phyloP scores from a whole-genome alignment of 2,113 vertebrate genomes.

The Regulus satrapa region DNA sequence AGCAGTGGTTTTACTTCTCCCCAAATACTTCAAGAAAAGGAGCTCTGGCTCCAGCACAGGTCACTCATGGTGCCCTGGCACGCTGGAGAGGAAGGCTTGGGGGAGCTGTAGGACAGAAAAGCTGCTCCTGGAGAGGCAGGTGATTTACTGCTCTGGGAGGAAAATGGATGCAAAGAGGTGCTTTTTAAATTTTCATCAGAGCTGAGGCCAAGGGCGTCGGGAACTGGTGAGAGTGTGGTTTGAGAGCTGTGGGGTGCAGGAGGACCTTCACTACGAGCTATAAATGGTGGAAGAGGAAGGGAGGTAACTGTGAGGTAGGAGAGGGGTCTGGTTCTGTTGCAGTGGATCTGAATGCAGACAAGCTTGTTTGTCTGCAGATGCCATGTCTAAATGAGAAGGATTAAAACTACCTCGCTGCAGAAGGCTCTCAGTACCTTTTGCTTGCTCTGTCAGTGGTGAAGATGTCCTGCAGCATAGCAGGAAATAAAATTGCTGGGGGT shows the following conservation, averaged over 20 bases:
- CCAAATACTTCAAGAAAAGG: not conserved
- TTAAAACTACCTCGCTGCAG: not conserved
- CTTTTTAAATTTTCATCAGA: not conserved
- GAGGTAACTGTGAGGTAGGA: not conserved
- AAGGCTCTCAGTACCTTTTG: not conserved
- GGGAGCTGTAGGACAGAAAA: not conserved
- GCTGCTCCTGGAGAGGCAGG: not conserved
- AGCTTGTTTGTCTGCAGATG: not conserved
- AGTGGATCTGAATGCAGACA: not conserved
- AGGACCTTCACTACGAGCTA: not conserved
- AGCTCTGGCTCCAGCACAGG: not conserved
- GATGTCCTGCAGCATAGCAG: not conserved
- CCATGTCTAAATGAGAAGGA: not conserved
- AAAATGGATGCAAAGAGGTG: not conserved
- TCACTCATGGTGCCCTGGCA: rapidly evolving
- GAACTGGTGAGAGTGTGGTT: not conserved
- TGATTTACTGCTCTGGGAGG: not conserved
- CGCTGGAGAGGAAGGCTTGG: not conserved
- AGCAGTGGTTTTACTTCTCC: not conserved
- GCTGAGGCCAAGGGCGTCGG: not conserved
- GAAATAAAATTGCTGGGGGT: not conserved
- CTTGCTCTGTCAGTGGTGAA: not conserved
- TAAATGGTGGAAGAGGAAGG: not conserved
- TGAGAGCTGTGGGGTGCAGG: not conserved
- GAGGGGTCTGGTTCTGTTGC: not conserved